Evolutionary conservation across 2,113 vertebrate species (phyloP), one percentile per base, ranked within the genome.

Genomic region (Chloebia gouldiae): DNA sequence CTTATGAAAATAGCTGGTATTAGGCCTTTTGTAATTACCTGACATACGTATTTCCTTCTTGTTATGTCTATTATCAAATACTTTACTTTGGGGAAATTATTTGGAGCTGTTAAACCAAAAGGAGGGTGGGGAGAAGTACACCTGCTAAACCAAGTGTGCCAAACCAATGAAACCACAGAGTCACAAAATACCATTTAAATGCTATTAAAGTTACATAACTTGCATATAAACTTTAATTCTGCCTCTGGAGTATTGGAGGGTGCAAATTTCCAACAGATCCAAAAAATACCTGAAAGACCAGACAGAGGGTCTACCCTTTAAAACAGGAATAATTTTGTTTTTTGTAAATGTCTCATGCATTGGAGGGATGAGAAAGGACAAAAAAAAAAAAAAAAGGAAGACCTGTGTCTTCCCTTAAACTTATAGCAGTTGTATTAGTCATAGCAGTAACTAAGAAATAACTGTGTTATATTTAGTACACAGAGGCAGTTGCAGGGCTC

Each of bases 71-170:
- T 76, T 79, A 75, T 15, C 15, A 35, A 80, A 22, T 39, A 57
- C 13, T 71, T 66, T 60, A 71, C 13, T 57, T 77, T 13, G 7
- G 33, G 57, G 13, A 92, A 91, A 63, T 24, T 80, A 61, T 27
- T 65, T 69, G 45, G 19, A 79, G 45, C 35, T 61, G 4, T 57
- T 73, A 14, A 81, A 77, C 54, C 8, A 35, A 49, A 33, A 31
- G 2, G 18, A 6, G 7, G 6, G 14, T 51, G 18, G 2, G 7
- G 10, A 10, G 2, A 31, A 44, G 2, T 39, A 60, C 13, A 56
- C 9, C 12, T 35, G 5, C 56, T 75, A 50, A 39, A 45, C 9
- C 51, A 59, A 68, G 7, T 16, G 19, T 23, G 11, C 35, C 61
- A 59, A 90, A 64, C 42, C 42, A 45, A 35, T 6, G 7, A 64